A percentile compares a stretch with the other conserved stretches of the same genome.
phyloP scores from a whole-genome alignment of 2,113 vertebrate species.

The Microtus montanus region DNA sequence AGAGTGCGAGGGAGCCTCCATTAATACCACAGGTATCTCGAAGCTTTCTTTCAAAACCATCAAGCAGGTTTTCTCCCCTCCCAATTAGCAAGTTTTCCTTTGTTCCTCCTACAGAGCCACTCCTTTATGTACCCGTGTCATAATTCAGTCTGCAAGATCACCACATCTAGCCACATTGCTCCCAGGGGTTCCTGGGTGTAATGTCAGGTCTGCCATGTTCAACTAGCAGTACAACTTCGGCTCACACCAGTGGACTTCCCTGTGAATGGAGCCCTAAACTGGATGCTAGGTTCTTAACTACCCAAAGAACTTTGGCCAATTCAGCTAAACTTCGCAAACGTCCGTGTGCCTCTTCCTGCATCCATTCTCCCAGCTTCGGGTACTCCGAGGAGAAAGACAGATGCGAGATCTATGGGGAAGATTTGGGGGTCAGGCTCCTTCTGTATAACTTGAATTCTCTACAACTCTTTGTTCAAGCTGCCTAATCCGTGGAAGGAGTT shows the following conservation, averaged over 20 bases:
- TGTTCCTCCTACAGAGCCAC: not conserved
- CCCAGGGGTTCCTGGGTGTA: accelerated
- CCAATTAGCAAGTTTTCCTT: not conserved
- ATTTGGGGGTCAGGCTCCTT: not conserved
- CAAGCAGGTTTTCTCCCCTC: not conserved
- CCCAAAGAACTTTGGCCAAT: not conserved
- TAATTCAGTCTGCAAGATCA: not conserved
- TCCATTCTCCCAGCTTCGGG: not conserved
- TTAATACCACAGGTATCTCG: not conserved
- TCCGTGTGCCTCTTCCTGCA: not conserved
- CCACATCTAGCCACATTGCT: not conserved
- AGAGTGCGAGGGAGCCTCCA: not conserved
- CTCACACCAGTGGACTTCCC: not conserved
- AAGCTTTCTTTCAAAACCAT: not conserved
- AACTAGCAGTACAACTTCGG: not conserved
- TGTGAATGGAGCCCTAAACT: not conserved
- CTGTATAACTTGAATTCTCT: not conserved
- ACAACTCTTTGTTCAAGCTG: not conserved
- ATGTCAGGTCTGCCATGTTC: accelerated
- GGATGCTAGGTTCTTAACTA: not conserved
- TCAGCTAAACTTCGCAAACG: not conserved
- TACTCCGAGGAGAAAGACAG: not conserved
- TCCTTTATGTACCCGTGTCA: not conserved
- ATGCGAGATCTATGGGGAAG: not conserved
- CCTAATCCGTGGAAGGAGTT: not conserved